Evolutionary conservation across 1,140 invertebrate species (phyloP).

Genomic region (Drosophila pseudoananassae): DNA sequence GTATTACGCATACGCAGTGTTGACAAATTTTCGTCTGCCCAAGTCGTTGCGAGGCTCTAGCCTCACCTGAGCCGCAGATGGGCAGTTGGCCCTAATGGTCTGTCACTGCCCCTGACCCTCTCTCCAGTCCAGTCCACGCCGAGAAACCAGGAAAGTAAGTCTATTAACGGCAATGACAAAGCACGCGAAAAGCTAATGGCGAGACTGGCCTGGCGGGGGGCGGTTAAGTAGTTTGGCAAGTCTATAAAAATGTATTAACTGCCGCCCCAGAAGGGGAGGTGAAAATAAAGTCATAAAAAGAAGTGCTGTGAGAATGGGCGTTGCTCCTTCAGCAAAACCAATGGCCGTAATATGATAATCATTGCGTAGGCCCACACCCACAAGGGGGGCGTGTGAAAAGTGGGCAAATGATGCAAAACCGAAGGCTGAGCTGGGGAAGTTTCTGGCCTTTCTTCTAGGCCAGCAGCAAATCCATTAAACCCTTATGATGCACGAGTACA

Average conservation of each 20-base stretch:
- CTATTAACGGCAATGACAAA: slow-evolving; percentile 81
- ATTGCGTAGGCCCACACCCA: slow-evolving; percentile 55
- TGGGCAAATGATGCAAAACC: slow-evolving; percentile 55
- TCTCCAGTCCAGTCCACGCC: not conserved
- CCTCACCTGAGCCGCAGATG: slow-evolving; percentile 46
- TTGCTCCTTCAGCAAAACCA: slow-evolving; percentile 17
- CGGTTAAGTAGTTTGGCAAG: slow-evolving; percentile 68
- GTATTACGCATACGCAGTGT: slow-evolving; percentile 66
- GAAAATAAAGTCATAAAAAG: slow-evolving; percentile 78
- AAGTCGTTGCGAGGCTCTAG: not conserved
- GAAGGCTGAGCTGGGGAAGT: slow-evolving; percentile 1
- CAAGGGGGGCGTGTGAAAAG: slow-evolving; percentile 58
- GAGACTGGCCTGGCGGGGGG: slow-evolving; percentile 45
- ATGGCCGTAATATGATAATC: slow-evolving; percentile 80
- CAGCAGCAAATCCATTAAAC: slow-evolving; percentile 77
- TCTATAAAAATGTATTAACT: slow-evolving; percentile 81
- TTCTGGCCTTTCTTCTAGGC: slow-evolving; percentile 30
- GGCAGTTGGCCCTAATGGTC: slow-evolving; percentile 61
- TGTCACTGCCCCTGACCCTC: slow-evolving; percentile 3
- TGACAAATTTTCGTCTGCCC: slow-evolving; percentile 56
- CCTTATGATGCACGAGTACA: slow-evolving; percentile 79
- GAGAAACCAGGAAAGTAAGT: slow-evolving; percentile 59
- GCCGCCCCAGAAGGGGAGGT: slow-evolving; percentile 54
- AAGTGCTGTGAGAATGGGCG: slow-evolving; percentile 18
- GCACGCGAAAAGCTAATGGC: slow-evolving; percentile 80